These are phyloP conservation scores for Cololabis saira DNA, from an alignment of 2,113 vertebrate genomes.

Conservation along the genomic window DNA sequence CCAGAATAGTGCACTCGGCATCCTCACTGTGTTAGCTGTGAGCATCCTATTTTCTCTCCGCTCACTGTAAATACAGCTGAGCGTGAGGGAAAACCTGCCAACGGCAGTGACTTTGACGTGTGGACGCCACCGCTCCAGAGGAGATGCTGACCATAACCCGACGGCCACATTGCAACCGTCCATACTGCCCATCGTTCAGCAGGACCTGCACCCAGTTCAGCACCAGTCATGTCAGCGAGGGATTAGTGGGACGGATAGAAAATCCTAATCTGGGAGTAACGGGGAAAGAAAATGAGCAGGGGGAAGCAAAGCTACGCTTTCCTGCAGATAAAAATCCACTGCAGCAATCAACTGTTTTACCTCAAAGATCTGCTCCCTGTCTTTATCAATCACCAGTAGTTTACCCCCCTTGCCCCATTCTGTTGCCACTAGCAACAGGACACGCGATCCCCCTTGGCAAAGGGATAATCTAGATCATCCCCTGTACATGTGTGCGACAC, in stretches of 20 bases:
- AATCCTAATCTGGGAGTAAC: slow-evolving; percentile 65
- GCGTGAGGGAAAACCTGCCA: slow-evolving; percentile 21
- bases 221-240: slow-evolving; percentile 45
- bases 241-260: slow-evolving; percentile 55
- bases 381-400: slow-evolving; percentile 77
- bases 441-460: slow-evolving; percentile 44
- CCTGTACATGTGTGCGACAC: slow-evolving; percentile 22
- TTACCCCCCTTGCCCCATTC: slow-evolving; percentile 36
- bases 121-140: neutral
- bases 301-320: slow-evolving; percentile 33
- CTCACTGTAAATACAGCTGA: slow-evolving; percentile 22
- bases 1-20: slow-evolving; percentile 18
- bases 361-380: slow-evolving; percentile 64
- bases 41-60: neutral
- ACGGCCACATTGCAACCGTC: slow-evolving; percentile 25
- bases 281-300: slow-evolving; percentile 17
- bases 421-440: slow-evolving; percentile 86
- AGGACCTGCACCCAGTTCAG: slow-evolving; percentile 36
- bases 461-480: slow-evolving; percentile 36
- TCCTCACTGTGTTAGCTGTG: slow-evolving; percentile 3
- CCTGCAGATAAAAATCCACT: slow-evolving; percentile 50
- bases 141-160: neutral
- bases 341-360: slow-evolving; percentile 35
- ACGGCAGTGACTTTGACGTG: slow-evolving; percentile 41
- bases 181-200: slow-evolving; percentile 42